Conservation (phyloP, 1,140 invertebrate species). For the Onthophagus taurus region DNA sequence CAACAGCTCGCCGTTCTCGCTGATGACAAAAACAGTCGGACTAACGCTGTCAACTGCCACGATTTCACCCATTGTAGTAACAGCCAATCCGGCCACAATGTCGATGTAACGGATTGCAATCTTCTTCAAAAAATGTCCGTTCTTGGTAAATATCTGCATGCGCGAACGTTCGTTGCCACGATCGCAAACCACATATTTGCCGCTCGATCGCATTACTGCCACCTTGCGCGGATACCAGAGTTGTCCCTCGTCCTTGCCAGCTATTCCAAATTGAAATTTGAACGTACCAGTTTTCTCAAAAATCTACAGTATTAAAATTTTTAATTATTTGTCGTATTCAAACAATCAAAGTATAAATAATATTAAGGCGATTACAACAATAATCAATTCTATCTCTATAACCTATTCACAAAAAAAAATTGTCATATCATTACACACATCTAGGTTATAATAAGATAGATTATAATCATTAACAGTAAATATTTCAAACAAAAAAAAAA, state of each 20-base stretch:
- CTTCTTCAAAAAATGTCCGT: conserved; percentile 82
- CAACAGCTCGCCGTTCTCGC: conserved; percentile 79
- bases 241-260: conserved; percentile 90
- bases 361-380: no score
- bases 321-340: conserved; percentile 7
- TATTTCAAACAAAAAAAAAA: no score
- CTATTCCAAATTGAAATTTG: conserved; percentile 81
- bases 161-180: conserved; percentile 90
- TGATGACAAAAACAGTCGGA: conserved; percentile 91
- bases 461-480: no score
- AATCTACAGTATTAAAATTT: conserved; percentile 45
- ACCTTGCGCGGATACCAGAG: conserved; percentile 95
- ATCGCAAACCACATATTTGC: conserved; percentile 93
- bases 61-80: conserved; percentile 82
- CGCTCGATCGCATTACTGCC: conserved; percentile 77
- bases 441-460: no score
- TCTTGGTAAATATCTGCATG: conserved; percentile 92
- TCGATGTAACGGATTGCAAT: conserved; percentile 93
- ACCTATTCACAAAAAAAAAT: no score
- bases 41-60: conserved; percentile 96
- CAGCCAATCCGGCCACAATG: conserved; percentile 92
- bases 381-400: no score
- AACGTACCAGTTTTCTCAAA: conserved; percentile 84
- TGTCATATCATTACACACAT: no score
- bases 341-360: neutral